These are phyloP conservation scores for Ectemnius lituratus DNA, from an alignment of 2,888 invertebrate genomes.

Conservation along the genomic window DNA sequence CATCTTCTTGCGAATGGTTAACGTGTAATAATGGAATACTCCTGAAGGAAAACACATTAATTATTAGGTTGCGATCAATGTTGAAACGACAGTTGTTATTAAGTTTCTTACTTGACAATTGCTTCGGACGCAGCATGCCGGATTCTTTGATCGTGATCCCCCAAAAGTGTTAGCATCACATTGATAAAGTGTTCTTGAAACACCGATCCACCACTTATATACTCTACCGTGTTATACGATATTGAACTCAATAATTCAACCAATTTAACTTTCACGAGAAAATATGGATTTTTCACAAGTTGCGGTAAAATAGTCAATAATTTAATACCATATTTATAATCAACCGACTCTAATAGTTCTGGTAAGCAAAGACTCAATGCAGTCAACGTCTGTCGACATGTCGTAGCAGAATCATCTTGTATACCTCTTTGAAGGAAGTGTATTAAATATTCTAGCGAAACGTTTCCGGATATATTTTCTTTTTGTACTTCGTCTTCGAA, in stretches of 20 bases:
- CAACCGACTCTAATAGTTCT: slow-evolving; percentile 82
- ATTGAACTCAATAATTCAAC: slow-evolving; percentile 82
- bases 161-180: slow-evolving; percentile 83
- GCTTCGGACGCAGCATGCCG: slow-evolving; percentile 85
- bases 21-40: slow-evolving; percentile 78
- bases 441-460: slow-evolving; percentile 79
- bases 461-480: slow-evolving; percentile 73
- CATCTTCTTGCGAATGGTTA: slow-evolving; percentile 79
- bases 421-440: slow-evolving; percentile 81
- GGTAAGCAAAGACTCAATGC: slow-evolving; percentile 82
- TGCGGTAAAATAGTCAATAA: slow-evolving; percentile 82
- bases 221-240: slow-evolving; percentile 81
- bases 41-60: slow-evolving; percentile 65
- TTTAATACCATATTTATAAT: slow-evolving; percentile 80
- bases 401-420: slow-evolving; percentile 86
- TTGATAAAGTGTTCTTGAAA: slow-evolving; percentile 82
- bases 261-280: slow-evolving; percentile 89
- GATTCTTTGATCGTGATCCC: slow-evolving; percentile 89
- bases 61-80: neutral
- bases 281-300: slow-evolving; percentile 87
- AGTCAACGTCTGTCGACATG: slow-evolving; percentile 85
- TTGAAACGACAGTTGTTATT: neutral
- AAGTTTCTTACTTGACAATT: slow-evolving; percentile 81
- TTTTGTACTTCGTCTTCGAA: slow-evolving; percentile 45
- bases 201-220: slow-evolving; percentile 78